phyloP scores from a whole-genome alignment of 2,113 vertebrate genomes.

The Hippocampus guttulatus region DNA sequence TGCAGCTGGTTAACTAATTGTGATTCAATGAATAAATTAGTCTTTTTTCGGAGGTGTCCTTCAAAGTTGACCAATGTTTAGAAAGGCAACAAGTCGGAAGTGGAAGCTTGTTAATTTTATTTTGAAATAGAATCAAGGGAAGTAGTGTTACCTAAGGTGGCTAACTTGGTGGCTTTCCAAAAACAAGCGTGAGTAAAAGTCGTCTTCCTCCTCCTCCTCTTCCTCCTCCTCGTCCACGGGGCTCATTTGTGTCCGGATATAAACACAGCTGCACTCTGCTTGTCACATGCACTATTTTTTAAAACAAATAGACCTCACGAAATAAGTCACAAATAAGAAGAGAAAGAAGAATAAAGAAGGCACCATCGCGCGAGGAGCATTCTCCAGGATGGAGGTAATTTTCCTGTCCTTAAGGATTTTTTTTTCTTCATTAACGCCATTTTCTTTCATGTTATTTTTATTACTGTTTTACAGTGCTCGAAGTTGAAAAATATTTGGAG shows the following conservation, averaged over 20 bases:
- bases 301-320: background rate
- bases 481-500: background rate
- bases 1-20: background rate
- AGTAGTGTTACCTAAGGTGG: background rate
- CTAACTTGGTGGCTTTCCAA: background rate
- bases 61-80: background rate
- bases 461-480: background rate
- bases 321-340: background rate
- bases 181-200: slow-evolving; percentile 16
- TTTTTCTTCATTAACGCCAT: background rate
- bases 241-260: slow-evolving; percentile 47
- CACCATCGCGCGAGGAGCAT: slow-evolving; percentile 9
- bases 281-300: background rate
- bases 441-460: background rate
- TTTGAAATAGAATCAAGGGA: slow-evolving; percentile 27
- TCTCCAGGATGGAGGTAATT: slow-evolving; percentile 61
- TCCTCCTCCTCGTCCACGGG: slow-evolving; percentile 35
- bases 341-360: background rate
- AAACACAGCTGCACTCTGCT: slow-evolving; percentile 37
- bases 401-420: background rate
- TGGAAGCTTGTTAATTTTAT: slow-evolving; percentile 33
- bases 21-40: background rate
- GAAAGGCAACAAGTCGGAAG: too few relatives aligned
- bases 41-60: background rate
- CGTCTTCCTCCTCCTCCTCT: slow-evolving; percentile 25